Base-by-base conservation (phyloP, 2,113 vertebrate species). In the Hylia prasina region DNA sequence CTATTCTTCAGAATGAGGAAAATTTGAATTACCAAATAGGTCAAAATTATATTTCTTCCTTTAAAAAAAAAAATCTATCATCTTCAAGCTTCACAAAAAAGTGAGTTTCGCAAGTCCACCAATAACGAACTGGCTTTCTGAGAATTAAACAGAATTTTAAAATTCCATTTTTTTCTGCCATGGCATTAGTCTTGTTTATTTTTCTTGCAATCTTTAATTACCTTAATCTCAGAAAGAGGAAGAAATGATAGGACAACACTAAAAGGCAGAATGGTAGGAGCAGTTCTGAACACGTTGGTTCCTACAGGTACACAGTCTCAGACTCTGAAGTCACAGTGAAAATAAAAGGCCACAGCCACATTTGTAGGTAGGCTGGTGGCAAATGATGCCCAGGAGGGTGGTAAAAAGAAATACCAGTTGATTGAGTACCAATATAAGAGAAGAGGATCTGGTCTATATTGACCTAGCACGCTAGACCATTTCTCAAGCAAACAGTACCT, bases 381-480 rank as follows among this genome's bases (percentile, higher is more conserved):
- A 17, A 18, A 14, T 10, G 5, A 3, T 35, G 19, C 20, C 64
- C 4, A 0, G 3, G 1, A 0, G 5, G 3, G 23, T 23, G 10
- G 53, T 27, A 35, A 72, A 72, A 21, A 39, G 6, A 64, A 57
- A 24, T 2, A 42, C 3, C 39, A 16, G 2, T 3, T 23, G 6
- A 75, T 6, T 44, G 31, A 88, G 12, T 25, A 53, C 2, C 5
- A 47, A 10, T 14, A 7, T 6, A 71, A 77, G 24, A 47, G 33
- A 65, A 71, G 18, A 71, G 23, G 11, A 66, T 11, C 4, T 42
- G 12, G 12, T 69, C 39, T 64, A 53, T 20, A 39, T 6, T 23
- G 6, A 68, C 50, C 7, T 16, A 76, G 13, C 6, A 37, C 11
- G 20, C 11, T 11, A 42, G 31, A 48, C 12, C 4, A 42, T 53